Percentiles rank a stretch among this genome's conserved stretches.
Evolutionary conservation across 2,113 vertebrate genomes (phyloP).

Genomic region (Engraulis encrasicolus): DNA sequence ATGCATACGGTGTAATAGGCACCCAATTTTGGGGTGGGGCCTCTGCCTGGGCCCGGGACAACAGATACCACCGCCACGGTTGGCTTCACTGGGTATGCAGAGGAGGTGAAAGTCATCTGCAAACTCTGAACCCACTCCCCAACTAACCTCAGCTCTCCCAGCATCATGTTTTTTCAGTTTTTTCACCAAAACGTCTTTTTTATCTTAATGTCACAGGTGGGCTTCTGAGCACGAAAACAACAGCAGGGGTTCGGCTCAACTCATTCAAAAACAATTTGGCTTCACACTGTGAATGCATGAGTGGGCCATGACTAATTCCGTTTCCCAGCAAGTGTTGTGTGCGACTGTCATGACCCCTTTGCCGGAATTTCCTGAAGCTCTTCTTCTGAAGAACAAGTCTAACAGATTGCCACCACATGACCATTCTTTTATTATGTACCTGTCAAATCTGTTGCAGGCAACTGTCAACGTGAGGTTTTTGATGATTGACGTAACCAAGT

Average conservation of each 20-base stretch:
- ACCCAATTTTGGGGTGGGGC: no score
- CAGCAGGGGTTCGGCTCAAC: background rate
- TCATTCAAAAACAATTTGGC: conserved; percentile 14
- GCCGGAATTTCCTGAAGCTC: conserved; percentile 56
- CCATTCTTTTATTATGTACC: background rate
- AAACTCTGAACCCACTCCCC: background rate
- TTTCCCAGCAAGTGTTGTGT: conserved; percentile 48
- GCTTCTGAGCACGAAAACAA: background rate
- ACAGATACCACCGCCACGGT: no score
- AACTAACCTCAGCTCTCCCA: background rate
- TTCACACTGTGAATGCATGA: conserved; percentile 47
- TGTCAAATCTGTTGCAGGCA: background rate
- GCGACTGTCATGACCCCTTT: conserved; percentile 46
- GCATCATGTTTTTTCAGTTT: no score
- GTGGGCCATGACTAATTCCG: conserved; percentile 46
- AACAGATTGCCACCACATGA: background rate
- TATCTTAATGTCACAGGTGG: no score
- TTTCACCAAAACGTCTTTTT: no score
- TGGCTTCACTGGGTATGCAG: no score
- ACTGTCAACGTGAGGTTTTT: background rate
- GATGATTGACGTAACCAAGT: background rate
- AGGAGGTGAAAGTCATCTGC: no score
- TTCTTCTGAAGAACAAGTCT: conserved; percentile 45
- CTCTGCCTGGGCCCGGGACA: no score
- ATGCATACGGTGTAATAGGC: no score